phyloP scores from a whole-genome alignment of 2,797 vertebrate species.

The Enteromius argenteus region DNA sequence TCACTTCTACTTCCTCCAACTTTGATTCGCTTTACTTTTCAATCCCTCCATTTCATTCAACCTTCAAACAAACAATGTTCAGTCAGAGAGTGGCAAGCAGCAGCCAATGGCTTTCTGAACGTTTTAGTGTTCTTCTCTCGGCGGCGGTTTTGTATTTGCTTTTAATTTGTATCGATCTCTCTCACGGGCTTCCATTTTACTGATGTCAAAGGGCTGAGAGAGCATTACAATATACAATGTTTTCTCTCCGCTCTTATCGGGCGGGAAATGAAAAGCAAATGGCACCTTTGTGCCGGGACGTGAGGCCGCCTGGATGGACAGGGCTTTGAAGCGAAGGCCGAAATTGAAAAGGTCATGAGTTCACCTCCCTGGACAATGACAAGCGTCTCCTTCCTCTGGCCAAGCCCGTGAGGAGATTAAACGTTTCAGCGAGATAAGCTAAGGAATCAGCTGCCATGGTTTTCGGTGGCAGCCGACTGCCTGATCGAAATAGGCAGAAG shows the following conservation, averaged over 20 bases:
- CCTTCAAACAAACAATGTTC: conserved; percentile 71
- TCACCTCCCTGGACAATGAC: conserved; percentile 84
- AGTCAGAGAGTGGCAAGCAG: conserved; percentile 65
- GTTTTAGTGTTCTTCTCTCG: conserved; percentile 64
- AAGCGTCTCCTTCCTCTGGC: conserved; percentile 74
- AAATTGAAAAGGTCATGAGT: conserved; percentile 87
- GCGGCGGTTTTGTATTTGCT: conserved; percentile 82
- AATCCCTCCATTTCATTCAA: conserved; percentile 55
- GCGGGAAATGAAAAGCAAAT: conserved; percentile 78
- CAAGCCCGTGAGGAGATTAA: conserved; percentile 77
- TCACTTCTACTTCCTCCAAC: conserved; percentile 18
- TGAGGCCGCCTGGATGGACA: conserved; percentile 78
- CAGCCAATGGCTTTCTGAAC: conserved; percentile 76
- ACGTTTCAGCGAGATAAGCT: conserved; percentile 78
- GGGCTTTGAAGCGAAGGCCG: conserved; percentile 76
- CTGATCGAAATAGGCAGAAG: conserved; percentile 73
- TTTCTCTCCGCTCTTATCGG: conserved; percentile 73
- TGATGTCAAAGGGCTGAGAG: conserved; percentile 80
- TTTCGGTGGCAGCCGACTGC: conserved; percentile 55
- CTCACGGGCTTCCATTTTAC: conserved; percentile 79
- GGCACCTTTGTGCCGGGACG: conserved; percentile 80
- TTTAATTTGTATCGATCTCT: conserved; percentile 91
- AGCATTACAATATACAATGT: conserved; percentile 80
- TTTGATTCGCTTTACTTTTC: conserved; percentile 62
- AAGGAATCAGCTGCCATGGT: conserved; percentile 74